Base-by-base conservation (phyloP, 2,797 vertebrate species). In the Tarsius wallacei region DNA sequence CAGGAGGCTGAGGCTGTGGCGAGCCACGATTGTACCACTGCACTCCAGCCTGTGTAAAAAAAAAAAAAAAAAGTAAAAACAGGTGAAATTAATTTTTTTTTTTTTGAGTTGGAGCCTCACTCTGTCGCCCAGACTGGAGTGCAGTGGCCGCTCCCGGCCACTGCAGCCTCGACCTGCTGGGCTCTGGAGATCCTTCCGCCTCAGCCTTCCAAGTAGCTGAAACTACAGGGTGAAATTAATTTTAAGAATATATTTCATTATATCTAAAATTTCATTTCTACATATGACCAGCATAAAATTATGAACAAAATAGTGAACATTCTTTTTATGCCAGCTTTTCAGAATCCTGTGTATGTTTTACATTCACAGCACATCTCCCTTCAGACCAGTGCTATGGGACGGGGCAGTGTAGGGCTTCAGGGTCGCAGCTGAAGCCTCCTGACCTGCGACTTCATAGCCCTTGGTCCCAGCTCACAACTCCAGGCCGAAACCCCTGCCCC, bases 241-340 rank as follows among this genome's bases (percentile, higher is more conserved):
- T 86, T 63, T 47, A 73, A 59, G 51, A 81, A 28, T 28, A 24
- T 53, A 3, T 33, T 83, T n/a, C 59, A 19, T 70, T 82, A 66
- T 51, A 64, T 49, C 33, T 22, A 42, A 63, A 55, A 42, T 74
- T 4, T 0, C 73, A 5, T 73, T 70, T 76, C 15, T 68, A 2
- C 4, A 0, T 14, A 7, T 2, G 21, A 2, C 61, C 36, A 59
- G 0, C 24, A 0, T 28, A 26, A 42, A 89, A 33, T 42, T 2
- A 33, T 4, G 22, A 63, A 13, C 5, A n/a, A 66, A 21, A 7
- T 26, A 2, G 24, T 15, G 53, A 13, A 7, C 7, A 0, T 51
- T 24, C 12, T 15, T 53, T 26, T 53, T 31, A 55, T 22, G 2
- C 7, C 2, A 2, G 0, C 7, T 21, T 36, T 47, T 7, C 7